Evolutionary conservation across 2,113 vertebrate genomes (phyloP), one percentile per base, ranked within the genome.

Genomic region (Bombycilla garrulus): DNA sequence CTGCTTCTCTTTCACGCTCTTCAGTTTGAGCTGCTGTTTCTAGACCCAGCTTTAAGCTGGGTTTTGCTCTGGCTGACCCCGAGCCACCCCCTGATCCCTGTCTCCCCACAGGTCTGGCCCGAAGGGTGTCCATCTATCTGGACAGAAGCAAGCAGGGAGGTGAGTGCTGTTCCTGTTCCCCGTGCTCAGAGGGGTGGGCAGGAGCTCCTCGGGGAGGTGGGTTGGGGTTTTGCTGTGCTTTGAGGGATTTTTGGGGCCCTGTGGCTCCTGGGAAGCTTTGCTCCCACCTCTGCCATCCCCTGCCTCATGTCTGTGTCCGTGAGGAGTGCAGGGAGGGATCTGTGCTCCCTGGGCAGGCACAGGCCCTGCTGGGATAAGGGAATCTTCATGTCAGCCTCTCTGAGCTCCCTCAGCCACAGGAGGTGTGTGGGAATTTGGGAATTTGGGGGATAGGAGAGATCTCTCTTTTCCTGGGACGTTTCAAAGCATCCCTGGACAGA

Each of bases 71-170:
- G 95, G 89, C 94, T 96, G 95, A 78, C 90, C 93, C 88, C 50
- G 87, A 76, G 88, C 71, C 96, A 92, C 61, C 80, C 96, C 97
- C 92, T 86, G 92, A 71, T 65, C 92, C 74, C 96, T 96, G 90
- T 97, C 94, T 97, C 97, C 98, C 97, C 96, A 36, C 98, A 99
- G 99, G 99, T 98, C 98, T 99, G 97, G 98, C 99, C 97, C 97
- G 98, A 96, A 99, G 98, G 97, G 98, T 99, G 97, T 99, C 99
- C 95, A 98, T 99, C 98, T 98, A 98, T 97, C 98, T 99, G 97
- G 99, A 99, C 98, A 98, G 98, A 95, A 99, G 98, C 98, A 99
- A 99, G 85, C 99, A 99, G 98, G 99, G 98, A 98, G 98, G 98
- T 99, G 98, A 99, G 98, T 98, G 97, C 92, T 91, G 94, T 80